phyloP scores from a whole-genome alignment of 2,888 invertebrate genomes.

The Tyria jacobaeae region DNA sequence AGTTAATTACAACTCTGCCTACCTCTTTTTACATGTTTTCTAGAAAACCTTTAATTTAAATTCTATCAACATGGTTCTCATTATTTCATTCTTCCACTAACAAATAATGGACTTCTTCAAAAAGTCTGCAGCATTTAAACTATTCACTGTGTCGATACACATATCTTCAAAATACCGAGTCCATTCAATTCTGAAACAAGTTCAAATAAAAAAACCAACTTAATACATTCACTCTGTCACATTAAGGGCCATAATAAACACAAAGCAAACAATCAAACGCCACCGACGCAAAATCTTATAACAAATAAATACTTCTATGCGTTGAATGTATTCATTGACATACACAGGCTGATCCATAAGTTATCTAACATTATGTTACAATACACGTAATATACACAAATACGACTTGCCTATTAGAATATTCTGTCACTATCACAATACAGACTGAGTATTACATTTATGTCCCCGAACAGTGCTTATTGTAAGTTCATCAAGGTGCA shows the following conservation, averaged over 20 bases:
- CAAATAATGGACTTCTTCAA: not conserved
- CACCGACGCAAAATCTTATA: conserved; percentile 64
- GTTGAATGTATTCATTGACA: conserved; percentile 8
- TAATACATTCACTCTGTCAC: conserved; percentile 77
- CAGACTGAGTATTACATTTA: too few relatives aligned
- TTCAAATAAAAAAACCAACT: conserved; percentile 56
- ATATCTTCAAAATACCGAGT: conserved; percentile 6
- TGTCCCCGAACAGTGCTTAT: too few relatives aligned
- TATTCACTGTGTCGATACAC: conserved; percentile 3
- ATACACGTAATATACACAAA: not conserved
- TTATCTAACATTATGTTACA: not conserved
- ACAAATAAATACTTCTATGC: conserved; percentile 53
- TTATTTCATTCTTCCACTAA: conserved; percentile 2
- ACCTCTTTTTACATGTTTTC: not conserved
- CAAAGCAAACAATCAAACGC: conserved; percentile 70
- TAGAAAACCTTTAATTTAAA: not conserved
- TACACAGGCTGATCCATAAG: conserved; percentile 12
- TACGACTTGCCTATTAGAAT: too few relatives aligned
- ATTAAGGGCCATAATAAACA: conserved; percentile 74
- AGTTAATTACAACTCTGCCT: too few relatives aligned
- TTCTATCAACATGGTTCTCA: not conserved
- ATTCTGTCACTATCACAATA: too few relatives aligned
- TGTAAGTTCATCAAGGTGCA: too few relatives aligned
- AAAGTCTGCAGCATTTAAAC: not conserved
- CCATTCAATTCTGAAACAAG: conserved; percentile 44